Base-by-base conservation (phyloP, 2,113 vertebrate genomes). In the Pollachius pollachius region DNA sequence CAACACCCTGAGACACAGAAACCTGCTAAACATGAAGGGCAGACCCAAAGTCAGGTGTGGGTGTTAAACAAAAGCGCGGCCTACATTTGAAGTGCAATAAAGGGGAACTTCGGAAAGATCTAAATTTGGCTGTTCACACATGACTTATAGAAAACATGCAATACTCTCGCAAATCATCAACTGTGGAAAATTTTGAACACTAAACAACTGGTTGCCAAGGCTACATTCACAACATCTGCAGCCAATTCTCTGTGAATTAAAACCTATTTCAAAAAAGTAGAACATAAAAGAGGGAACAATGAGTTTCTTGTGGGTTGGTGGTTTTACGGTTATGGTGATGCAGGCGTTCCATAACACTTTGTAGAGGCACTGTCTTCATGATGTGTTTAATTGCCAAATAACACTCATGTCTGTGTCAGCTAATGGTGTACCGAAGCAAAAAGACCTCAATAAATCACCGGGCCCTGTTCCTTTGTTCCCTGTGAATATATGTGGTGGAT, bases 371-470 rank as follows among this genome's bases (percentile, higher is more conserved):
- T 13, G 37, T 48, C 41, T 70, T 83, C 83, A 85, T 76, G 85
- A 87, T 82, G 82, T 70, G 75, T 83, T 80, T 88, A 89, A 89
- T 84, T 88, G 75, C 66, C 81, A 78, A 84, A 84, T 85, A 88
- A 85, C 85, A 77, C 74, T 84, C 76, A 83, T 76, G 81, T 78
- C 83, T 81, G 85, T 83, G 82, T 89, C 81, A 85, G 81, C 77
- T 73, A 80, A 86, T 79, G 80, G 83, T 73, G 78, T 87, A 82
- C 70, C 83, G 84, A 90, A 88, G 84, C 87, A 74, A 72, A 81
- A 82, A 81, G 79, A 68, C 78, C 73, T 79, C 78, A 65, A 76
- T 87, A 72, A 84, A 87, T 88, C 81, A 76, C 68, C 86, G 78
- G 75, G 77, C 83, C 80, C 82, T 62, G 56, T 75, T 71, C 75